A percentile compares a stretch with the other conserved stretches of the same genome.
These are phyloP conservation scores for Chamaea fasciata DNA, from an alignment of 2,113 vertebrate genomes.

Conservation along the genomic window DNA sequence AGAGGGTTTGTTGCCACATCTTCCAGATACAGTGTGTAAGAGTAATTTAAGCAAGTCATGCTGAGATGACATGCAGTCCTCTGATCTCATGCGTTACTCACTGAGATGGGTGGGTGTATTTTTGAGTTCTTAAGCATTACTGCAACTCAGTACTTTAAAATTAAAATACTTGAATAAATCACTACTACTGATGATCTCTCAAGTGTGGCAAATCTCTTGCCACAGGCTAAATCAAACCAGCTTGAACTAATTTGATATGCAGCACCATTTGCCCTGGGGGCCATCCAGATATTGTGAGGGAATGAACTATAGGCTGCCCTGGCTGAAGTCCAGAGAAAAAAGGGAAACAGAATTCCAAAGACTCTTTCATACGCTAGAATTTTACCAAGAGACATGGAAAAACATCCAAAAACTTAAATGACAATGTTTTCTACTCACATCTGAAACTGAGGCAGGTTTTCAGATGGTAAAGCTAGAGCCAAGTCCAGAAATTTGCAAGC, in stretches of 20 bases:
- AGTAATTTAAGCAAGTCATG: neutral
- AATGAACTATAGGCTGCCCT: neutral
- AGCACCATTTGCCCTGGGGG: neutral
- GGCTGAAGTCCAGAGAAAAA: neutral
- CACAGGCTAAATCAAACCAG: neutral
- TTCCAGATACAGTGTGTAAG: neutral
- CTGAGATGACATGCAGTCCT: neutral
- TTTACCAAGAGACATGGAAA: neutral
- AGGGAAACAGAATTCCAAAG: neutral
- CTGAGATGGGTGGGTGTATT: neutral
- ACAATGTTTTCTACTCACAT: constrained; percentile 82
- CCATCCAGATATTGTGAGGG: neutral
- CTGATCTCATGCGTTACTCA: neutral
- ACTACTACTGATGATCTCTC: neutral
- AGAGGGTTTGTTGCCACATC: neutral
- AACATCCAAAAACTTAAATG: neutral
- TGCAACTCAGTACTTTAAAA: neutral
- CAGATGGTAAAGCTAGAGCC: constrained; percentile 92
- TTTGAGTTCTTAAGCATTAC: neutral
- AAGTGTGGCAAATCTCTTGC: neutral
- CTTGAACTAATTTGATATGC: neutral
- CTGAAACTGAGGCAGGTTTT: constrained; percentile 97
- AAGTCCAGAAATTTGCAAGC: constrained; percentile 98
- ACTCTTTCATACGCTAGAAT: neutral
- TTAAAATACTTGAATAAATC: neutral